Evolutionary conservation across 2,113 vertebrate genomes (phyloP), one percentile per base, ranked within the genome.

Genomic region (Calonectris borealis): DNA sequence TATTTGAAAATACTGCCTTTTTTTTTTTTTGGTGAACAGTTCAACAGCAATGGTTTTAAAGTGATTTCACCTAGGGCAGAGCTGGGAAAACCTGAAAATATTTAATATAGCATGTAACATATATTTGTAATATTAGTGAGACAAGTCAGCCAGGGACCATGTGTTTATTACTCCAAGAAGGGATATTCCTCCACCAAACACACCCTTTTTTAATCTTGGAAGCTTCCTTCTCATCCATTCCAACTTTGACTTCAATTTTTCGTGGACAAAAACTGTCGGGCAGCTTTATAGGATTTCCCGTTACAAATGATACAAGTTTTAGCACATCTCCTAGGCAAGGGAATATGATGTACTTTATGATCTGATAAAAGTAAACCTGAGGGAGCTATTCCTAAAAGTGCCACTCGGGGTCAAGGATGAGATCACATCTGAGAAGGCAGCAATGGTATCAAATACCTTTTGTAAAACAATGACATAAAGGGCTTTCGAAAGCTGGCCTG

Each of bases 341-440:
- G 77, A 96, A 64, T 89, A 64, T 44, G 80, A 96, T 82, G 95
- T 91, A 71, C 62, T 97, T 95, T 97, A 95, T 80, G 96, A 94
- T 71, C 92, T 94, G 72, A 83, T 95, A 93, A 79, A 96, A 97
- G 88, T 51, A 97, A 96, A 95, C 83, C 93, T 96, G 83, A 83
- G 77, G 88, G 96, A 97, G 88, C 93, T 89, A 90, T 97, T 98
- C 91, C 86, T 97, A 73, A 93, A 96, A 93, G 69, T 96, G 86
- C 70, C 97, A 95, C 40, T 62, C 21, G 4, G 83, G 93, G 92
- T 97, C 88, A 97, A 93, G 86, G 85, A 96, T 98, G 95, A 98
- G 91, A 96, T 97, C 96, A 96, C 72, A 94, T 76, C 72, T 89
- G 69, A 95, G 87, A 94, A 93, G 58, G 71, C 86, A 93, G 91